phyloP scores from a whole-genome alignment of 1,140 invertebrate species.

The Eupristina koningsbergeri region DNA sequence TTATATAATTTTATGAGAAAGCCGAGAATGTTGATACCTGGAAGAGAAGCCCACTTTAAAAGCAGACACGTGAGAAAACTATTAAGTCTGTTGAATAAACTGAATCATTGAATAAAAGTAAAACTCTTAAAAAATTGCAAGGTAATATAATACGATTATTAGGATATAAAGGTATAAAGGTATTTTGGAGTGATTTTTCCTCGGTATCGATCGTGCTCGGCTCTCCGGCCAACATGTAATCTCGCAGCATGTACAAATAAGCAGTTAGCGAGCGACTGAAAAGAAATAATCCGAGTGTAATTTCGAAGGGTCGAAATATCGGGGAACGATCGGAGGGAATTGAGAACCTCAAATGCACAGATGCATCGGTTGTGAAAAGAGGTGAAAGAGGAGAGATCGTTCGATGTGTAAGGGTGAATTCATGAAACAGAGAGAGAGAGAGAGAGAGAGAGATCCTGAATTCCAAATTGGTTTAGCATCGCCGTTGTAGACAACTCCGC shows the following conservation, averaged over 20 bases:
- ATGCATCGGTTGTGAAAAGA: not conserved
- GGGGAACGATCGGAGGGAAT: not conserved
- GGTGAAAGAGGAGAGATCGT: not conserved
- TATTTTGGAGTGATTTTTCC: not conserved
- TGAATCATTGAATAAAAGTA: not conserved
- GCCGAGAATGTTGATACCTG: too few species aligned
- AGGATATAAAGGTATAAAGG: not conserved
- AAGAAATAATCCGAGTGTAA: not conserved
- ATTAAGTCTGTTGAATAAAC: not conserved
- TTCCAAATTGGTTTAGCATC: slow-evolving; percentile 36
- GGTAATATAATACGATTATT: not conserved
- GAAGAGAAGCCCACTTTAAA: too few species aligned
- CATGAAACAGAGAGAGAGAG: not conserved
- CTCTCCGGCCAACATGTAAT: not conserved
- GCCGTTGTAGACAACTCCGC: not conserved
- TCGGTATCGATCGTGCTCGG: not conserved
- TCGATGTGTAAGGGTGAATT: slow-evolving; percentile 5
- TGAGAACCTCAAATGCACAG: not conserved
- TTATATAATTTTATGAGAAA: too few species aligned
- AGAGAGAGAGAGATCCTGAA: slow-evolving; percentile 36
- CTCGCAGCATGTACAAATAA: not conserved
- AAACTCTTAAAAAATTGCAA: not conserved
- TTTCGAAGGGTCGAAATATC: not conserved
- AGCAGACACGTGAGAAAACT: not conserved
- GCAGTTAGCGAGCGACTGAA: not conserved